Conservation (phyloP, 35 echinoderm and acorn worm genomes). For the Lytechinus variegatus region DNA sequence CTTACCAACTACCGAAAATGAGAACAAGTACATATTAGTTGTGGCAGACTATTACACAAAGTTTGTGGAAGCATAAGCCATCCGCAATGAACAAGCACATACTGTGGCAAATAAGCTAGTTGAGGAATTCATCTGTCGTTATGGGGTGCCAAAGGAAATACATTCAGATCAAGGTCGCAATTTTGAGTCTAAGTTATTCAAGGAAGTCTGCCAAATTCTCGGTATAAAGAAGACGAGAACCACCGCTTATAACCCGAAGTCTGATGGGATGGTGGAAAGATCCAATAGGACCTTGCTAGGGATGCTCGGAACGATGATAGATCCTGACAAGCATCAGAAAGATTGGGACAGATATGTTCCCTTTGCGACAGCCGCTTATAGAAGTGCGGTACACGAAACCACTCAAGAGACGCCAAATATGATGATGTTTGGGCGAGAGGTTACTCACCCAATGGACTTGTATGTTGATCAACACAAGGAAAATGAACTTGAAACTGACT, state of each 20-base stretch:
- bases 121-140: slow-evolving; percentile 61
- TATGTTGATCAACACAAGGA: background rate
- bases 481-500: slow-evolving; percentile 21
- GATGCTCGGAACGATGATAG: slow-evolving; percentile 2
- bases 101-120: slow-evolving; percentile 62
- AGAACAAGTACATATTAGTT: slow-evolving; percentile 69
- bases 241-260: background rate
- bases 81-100: slow-evolving; percentile 50
- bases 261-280: background rate
- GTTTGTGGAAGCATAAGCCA: slow-evolving; percentile 60
- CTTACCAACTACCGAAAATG: slow-evolving; percentile 37
- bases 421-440: slow-evolving; percentile 72
- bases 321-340: slow-evolving; percentile 55
- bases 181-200: slow-evolving; percentile 60
- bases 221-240: slow-evolving; percentile 30
- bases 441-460: slow-evolving; percentile 63
- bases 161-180: slow-evolving; percentile 69
- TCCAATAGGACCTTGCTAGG: background rate
- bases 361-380: slow-evolving; percentile 48
- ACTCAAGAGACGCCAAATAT: slow-evolving; percentile 71
- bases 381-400: slow-evolving; percentile 50
- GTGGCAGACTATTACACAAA: slow-evolving; percentile 64
- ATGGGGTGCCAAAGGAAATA: slow-evolving; percentile 60
- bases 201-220: slow-evolving; percentile 52
- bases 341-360: slow-evolving; percentile 65